Base-by-base conservation (phyloP, 2,888 invertebrate genomes). In the Gymnosoma rotundatum region DNA sequence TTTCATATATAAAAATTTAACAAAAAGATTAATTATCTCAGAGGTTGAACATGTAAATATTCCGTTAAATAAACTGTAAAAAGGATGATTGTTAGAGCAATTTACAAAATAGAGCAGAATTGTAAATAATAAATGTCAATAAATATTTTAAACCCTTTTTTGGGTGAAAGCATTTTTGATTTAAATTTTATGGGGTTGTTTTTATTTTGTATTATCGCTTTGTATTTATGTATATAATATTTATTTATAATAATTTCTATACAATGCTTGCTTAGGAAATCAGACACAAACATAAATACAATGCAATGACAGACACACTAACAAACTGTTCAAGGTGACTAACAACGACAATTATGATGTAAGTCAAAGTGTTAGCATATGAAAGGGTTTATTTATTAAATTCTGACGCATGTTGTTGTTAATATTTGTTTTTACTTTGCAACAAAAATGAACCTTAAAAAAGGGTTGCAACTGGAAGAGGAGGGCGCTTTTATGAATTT, bases 381-480 rank as follows among this genome's bases (percentile, higher is more conserved):
- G 42, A 42, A 12, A 42, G 63, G 73, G 20, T 32, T 67, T 63
- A 38, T 25, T 48, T n/a, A n/a, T n/a, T n/a, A n/a, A 72, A 61
- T 69, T 56, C 16, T 1, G 16, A 36, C 76, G 66, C 66, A 42
- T 66, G 70, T 66, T 72, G 56, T 36, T 70, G 32, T 67, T 61
- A 25, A 21, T 58, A 36, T 42, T 42, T 42, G 1, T 42, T 42
- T 42, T 12, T 18, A 52, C 38, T 52, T 25, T 42, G 16, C 6
- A 2, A 54, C n/a, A 66, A 75, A 64, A 10, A 75, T 54, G 61
- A 50, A 42, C 45, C 63, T 45, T 83, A 60, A 36, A 61, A 73
- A 78, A 74, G 73, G 78, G 78, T 78, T 74, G 73, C 50, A 58
- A 60, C 25, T 50, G 14, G 52, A n/a, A 56, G 12, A 14, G 32